phyloP scores from a whole-genome alignment of 2,888 invertebrate genomes.

The Drosophila lacicola region DNA sequence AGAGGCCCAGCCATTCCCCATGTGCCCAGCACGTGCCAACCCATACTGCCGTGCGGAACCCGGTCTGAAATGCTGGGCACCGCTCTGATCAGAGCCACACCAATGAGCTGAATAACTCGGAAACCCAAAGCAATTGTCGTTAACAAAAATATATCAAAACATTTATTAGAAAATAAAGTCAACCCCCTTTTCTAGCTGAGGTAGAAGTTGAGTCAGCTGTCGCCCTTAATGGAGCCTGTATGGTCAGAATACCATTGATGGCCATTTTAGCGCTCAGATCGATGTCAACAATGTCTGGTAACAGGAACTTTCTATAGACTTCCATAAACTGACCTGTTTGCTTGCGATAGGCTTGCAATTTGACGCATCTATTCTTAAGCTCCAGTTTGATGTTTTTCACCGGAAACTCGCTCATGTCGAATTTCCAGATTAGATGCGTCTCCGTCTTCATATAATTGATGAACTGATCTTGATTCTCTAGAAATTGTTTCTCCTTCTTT shows the following conservation, averaged over 20 bases:
- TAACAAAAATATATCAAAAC: not conserved
- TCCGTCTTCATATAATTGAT: not conserved
- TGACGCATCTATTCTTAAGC: slow-evolving; percentile 6
- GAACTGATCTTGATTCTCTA: not conserved
- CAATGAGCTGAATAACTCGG: not conserved
- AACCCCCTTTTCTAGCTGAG: not conserved
- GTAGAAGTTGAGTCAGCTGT: not conserved
- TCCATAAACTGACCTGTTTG: not conserved
- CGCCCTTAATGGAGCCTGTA: slow-evolving; percentile 1
- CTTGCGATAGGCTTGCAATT: slow-evolving; percentile 14
- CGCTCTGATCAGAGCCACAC: slow-evolving; percentile 2
- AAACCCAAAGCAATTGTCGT: not conserved
- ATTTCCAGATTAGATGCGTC: slow-evolving; percentile 20
- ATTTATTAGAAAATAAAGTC: not conserved
- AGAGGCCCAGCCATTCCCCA: not conserved
- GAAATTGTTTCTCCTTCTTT: not conserved
- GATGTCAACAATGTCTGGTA: slow-evolving; percentile 23
- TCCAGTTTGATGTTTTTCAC: slow-evolving; percentile 22
- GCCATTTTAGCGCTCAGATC: slow-evolving; percentile 11
- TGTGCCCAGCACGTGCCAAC: not conserved
- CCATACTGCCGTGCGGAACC: not conserved
- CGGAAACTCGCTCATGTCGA: slow-evolving; percentile 36
- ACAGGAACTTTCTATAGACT: slow-evolving; percentile 13
- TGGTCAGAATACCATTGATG: slow-evolving; percentile 24
- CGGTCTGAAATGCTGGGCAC: slow-evolving; percentile 11